Evolutionary conservation across 2,888 invertebrate species (phyloP), one percentile per base, ranked within the genome.

Genomic region (Sialis fuliginosa): DNA sequence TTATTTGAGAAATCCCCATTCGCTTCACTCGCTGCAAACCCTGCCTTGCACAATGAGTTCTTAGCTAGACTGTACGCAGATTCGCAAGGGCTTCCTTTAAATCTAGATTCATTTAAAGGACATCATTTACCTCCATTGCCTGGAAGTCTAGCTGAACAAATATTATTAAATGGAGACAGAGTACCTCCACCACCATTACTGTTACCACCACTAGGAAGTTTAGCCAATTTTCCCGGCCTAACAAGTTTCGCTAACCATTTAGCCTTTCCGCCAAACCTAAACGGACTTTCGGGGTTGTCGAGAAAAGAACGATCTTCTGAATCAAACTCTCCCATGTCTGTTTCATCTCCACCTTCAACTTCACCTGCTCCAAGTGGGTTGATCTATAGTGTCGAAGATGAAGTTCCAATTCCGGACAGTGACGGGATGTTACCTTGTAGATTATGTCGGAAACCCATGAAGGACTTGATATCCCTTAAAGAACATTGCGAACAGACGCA

Each of bases 11-110:
- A 64, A 57, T 65, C 68, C 35, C 70, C 72, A 34, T 68, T 71
- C 53, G 69, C 75, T 34, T 76, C 74, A 31, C 60, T 70, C 39
- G 68, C 75, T 32, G 70, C 72, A 10, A 77, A 73, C 56, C 68
- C 78, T 33, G 70, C 79, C 48, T 71, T 87, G 40, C 87, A 87
- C 63, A 80, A 81, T 48, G 89, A 89, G 58, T 74, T 88, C 45
- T 69, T 90, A 48, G 78, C 85, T 0, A 72, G 86, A 52, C 71
- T 83, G 12, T 87, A 85, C 59, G 84, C 84, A 4, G 81, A 81
- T 46, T 75, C 80, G 31, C 70, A 72, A 22, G 70, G 72, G 2
- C 60, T 74, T 7, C 72, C 76, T 8, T 63, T 77, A 6, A 76
- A 75, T 54, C 71, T 74, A 6, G 83, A 83, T 56, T 79, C 79